These are phyloP conservation scores for Drosophila limbata DNA, from an alignment of 2,888 invertebrate species.

Conservation along the genomic window DNA sequence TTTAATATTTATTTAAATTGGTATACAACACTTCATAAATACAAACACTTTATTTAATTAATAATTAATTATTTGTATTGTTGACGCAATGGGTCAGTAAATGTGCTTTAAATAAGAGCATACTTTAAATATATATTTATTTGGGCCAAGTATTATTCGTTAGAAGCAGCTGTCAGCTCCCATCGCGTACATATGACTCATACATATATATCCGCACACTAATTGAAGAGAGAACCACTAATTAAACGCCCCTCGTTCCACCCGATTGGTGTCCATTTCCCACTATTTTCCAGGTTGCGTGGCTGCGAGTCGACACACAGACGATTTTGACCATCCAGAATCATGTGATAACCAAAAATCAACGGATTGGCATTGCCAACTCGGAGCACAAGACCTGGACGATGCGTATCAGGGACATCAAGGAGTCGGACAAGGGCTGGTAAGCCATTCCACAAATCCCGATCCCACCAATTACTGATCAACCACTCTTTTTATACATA, in stretches of 20 bases:
- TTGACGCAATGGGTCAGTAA: not conserved
- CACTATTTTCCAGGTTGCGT: slow-evolving; percentile 81
- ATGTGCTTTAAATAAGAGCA: not conserved
- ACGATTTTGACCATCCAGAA: slow-evolving; percentile 95
- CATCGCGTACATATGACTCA: not conserved
- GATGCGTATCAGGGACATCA: slow-evolving; percentile 92
- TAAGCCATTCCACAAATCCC: slow-evolving; percentile 21
- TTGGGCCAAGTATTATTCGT: not conserved
- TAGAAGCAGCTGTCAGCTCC: slow-evolving; percentile 4
- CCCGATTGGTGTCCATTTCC: slow-evolving; percentile 14
- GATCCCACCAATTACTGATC: not conserved
- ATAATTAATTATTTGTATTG: not conserved
- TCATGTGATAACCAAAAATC: slow-evolving; percentile 96
- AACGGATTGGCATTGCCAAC: slow-evolving; percentile 92
- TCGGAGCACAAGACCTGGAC: slow-evolving; percentile 93
- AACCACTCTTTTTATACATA: not conserved
- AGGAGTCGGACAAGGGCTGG: slow-evolving; percentile 92
- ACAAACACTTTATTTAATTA: not conserved
- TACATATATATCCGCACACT: not conserved
- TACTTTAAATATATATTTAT: slow-evolving; percentile 2
- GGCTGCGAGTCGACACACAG: slow-evolving; percentile 90
- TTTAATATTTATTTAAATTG: not conserved
- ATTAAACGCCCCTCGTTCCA: slow-evolving; percentile 21
- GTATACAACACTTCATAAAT: not conserved
- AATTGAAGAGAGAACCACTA: not conserved